These are phyloP conservation scores for Ochropacha duplaris DNA, from an alignment of 2,888 invertebrate species.

Conservation along the genomic window DNA sequence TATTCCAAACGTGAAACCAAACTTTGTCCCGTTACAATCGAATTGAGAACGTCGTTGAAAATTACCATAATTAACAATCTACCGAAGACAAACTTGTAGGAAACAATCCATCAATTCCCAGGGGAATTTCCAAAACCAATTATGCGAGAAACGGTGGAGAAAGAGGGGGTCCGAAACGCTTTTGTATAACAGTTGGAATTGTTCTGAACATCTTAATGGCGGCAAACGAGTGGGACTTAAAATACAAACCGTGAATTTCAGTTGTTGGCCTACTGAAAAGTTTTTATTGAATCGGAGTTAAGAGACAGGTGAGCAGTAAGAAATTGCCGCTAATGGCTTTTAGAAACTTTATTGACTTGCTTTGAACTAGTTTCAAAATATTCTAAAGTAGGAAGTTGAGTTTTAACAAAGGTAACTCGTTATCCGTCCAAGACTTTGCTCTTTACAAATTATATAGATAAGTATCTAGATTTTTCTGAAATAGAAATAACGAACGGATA, in stretches of 20 bases:
- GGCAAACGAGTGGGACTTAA: conserved; percentile 1
- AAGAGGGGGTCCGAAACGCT: conserved; percentile 14
- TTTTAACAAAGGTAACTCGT: background rate
- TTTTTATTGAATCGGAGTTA: conserved; percentile 6
- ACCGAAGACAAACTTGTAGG: conserved; percentile 57
- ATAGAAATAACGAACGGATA: no score
- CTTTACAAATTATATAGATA: background rate
- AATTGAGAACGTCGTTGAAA: conserved; percentile 36
- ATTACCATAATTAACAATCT: conserved; percentile 76
- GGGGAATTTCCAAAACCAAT: conserved; percentile 58
- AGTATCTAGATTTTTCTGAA: background rate
- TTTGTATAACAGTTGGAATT: conserved; percentile 8
- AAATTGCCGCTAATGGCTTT: background rate
- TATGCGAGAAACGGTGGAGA: conserved; percentile 45
- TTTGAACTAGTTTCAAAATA: background rate
- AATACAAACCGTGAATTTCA: conserved; percentile 5
- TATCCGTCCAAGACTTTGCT: background rate
- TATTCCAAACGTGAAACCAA: conserved; percentile 37
- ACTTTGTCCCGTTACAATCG: conserved; percentile 39
- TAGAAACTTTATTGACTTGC: background rate
- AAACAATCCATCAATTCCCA: conserved; percentile 68
- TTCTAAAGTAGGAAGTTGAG: background rate
- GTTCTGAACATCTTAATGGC: conserved; percentile 5
- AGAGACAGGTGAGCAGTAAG: conserved; percentile 3
- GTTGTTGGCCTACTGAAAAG: conserved; percentile 3